A percentile compares a stretch with the other conserved stretches of the same genome.
These are phyloP conservation scores for Papilio xuthus DNA, from an alignment of 1,140 invertebrate species.

Conservation along the genomic window DNA sequence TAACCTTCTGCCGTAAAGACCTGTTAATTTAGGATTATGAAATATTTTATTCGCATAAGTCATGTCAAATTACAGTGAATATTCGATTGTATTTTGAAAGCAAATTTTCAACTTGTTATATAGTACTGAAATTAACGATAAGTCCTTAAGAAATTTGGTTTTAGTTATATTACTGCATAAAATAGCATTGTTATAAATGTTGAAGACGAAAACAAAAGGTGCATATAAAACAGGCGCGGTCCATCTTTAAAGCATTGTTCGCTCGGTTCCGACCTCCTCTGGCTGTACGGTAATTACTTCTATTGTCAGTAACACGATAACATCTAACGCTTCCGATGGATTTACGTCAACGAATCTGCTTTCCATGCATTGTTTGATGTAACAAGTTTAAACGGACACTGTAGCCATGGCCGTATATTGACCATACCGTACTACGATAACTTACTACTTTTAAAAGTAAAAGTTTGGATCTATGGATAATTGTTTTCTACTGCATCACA, in stretches of 20 bases:
- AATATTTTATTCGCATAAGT: too few relatives aligned
- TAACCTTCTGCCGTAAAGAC: too few relatives aligned
- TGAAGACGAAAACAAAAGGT: constrained; percentile 47
- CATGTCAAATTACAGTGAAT: too few relatives aligned
- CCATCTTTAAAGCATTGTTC: constrained; percentile 57
- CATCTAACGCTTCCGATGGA: constrained; percentile 79
- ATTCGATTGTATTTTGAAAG: too few relatives aligned
- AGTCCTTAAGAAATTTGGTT: too few relatives aligned
- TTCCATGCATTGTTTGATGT: constrained; percentile 70
- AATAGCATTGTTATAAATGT: constrained; percentile 41
- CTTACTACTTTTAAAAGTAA: not conserved
- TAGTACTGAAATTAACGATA: too few relatives aligned
- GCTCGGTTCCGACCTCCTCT: constrained; percentile 58
- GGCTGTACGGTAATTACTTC: constrained; percentile 72
- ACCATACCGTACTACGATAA: not conserved
- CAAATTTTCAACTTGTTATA: too few relatives aligned
- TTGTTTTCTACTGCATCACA: too few relatives aligned
- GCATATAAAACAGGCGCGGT: constrained; percentile 42
- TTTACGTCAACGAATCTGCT: constrained; percentile 71
- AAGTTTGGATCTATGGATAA: too few relatives aligned
- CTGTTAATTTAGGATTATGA: too few relatives aligned
- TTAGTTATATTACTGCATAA: constrained; percentile 14
- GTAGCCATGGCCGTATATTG: not conserved
- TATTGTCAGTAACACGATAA: constrained; percentile 70
- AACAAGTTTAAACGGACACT: constrained; percentile 8